Evolutionary conservation across 2,888 invertebrate genomes (phyloP).

Genomic region (Conomelus anceps): DNA sequence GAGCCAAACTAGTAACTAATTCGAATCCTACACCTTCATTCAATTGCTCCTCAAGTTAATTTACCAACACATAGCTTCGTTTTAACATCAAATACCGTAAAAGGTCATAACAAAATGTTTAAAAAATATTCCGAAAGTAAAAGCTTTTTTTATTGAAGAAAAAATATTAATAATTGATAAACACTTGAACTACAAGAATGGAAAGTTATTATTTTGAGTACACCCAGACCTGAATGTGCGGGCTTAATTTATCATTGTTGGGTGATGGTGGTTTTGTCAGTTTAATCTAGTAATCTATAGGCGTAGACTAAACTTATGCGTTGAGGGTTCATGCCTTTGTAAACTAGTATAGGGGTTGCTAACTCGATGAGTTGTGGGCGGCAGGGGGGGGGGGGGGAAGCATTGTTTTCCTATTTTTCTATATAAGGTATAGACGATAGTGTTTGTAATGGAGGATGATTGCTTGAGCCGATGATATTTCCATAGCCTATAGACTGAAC

Average conservation of each 20-base stretch:
- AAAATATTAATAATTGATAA: too few species aligned
- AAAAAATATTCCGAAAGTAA: neutral
- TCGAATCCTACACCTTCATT: too few species aligned
- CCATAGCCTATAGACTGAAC: neutral
- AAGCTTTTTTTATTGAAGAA: too few species aligned
- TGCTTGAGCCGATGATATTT: neutral
- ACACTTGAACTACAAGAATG: too few species aligned
- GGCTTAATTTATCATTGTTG: neutral
- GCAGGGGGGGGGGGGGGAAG: neutral
- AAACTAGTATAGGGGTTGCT: neutral
- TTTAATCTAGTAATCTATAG: neutral
- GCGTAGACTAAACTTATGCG: neutral
- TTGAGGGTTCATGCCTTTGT: neutral
- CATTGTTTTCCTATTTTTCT: neutral
- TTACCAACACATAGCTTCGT: too few species aligned
- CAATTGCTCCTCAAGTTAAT: too few species aligned
- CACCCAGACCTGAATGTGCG: neutral
- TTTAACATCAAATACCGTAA: too few species aligned
- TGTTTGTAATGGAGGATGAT: neutral
- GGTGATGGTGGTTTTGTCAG: neutral
- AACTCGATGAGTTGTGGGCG: neutral
- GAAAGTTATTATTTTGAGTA: too few species aligned
- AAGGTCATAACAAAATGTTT: too few species aligned
- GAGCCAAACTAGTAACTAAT: too few species aligned
- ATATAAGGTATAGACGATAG: neutral